These are phyloP conservation scores for Caenorhabditis latens DNA, from an alignment of 1,140 invertebrate genomes.

Conservation along the genomic window DNA sequence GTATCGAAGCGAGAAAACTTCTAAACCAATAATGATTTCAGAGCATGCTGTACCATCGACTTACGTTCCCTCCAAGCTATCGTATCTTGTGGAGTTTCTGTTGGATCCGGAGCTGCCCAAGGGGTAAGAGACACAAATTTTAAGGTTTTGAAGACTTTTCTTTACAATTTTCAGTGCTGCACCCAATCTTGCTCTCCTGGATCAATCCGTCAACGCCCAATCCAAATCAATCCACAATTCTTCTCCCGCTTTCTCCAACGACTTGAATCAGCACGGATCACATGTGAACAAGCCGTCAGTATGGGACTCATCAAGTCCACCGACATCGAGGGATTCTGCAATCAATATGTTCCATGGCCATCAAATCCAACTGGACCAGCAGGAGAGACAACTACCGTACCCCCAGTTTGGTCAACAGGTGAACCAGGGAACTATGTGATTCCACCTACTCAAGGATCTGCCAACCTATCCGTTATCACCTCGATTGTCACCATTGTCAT, in stretches of 20 bases:
- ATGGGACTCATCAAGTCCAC: not conserved
- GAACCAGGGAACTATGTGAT: not conserved
- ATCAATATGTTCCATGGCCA: not conserved
- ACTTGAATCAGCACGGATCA: not conserved
- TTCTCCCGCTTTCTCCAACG: not conserved
- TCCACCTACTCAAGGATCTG: not conserved
- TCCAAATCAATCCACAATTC: not conserved
- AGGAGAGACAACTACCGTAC: too few species aligned
- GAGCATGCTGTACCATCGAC: slow-evolving; percentile 35
- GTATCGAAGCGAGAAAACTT: not conserved
- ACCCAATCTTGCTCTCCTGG: not conserved
- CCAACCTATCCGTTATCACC: not conserved
- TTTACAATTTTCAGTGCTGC: slow-evolving; percentile 14
- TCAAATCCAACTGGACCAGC: not conserved
- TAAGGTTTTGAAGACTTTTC: not conserved
- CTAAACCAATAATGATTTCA: not conserved
- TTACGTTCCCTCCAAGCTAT: slow-evolving; percentile 6
- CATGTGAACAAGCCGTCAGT: not conserved
- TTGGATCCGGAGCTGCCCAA: not conserved
- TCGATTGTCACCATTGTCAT: not conserved
- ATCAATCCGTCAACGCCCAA: not conserved
- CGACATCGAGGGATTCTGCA: not conserved
- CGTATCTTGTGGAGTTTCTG: slow-evolving; percentile 14
- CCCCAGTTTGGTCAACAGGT: not conserved
- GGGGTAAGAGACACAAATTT: not conserved